These are phyloP conservation scores for Minunthozetes semirufus DNA, from an alignment of 2,888 invertebrate species.

Conservation along the genomic window DNA sequence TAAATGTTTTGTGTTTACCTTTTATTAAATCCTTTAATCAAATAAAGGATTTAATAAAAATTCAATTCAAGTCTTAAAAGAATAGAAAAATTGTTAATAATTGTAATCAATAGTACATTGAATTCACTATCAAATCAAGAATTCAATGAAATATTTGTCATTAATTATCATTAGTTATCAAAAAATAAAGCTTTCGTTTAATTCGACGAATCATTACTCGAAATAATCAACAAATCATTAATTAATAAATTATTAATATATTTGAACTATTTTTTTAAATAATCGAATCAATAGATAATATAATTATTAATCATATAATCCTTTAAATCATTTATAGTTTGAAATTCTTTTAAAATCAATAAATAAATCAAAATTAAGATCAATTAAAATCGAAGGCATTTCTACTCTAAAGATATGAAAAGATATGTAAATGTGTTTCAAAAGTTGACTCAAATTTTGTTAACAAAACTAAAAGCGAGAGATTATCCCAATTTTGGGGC, in stretches of 20 bases:
- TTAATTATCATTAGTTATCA: not conserved
- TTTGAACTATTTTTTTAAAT: too few species aligned
- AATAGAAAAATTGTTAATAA: not conserved
- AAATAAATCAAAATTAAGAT: too few species aligned
- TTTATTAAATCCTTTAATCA: constrained; percentile 6
- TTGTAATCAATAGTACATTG: not conserved
- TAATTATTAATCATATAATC: too few species aligned
- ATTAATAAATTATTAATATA: too few species aligned
- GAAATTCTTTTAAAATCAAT: too few species aligned
- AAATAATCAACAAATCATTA: too few species aligned
- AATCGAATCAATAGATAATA: too few species aligned
- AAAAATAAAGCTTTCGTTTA: not conserved
- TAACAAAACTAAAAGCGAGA: not conserved
- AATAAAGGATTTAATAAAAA: constrained; percentile 17
- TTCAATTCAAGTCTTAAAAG: not conserved
- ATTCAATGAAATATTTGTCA: not conserved
- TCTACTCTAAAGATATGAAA: not conserved
- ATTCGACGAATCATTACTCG: not conserved
- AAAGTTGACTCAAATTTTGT: not conserved
- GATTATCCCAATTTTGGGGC: constrained; percentile 37
- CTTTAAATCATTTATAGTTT: too few species aligned
- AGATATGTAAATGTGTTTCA: not conserved
- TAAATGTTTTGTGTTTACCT: not conserved
- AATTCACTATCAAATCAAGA: not conserved
- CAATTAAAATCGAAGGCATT: too few species aligned